Conservation (phyloP, 2,113 vertebrate genomes). For the Piprites chloris region DNA sequence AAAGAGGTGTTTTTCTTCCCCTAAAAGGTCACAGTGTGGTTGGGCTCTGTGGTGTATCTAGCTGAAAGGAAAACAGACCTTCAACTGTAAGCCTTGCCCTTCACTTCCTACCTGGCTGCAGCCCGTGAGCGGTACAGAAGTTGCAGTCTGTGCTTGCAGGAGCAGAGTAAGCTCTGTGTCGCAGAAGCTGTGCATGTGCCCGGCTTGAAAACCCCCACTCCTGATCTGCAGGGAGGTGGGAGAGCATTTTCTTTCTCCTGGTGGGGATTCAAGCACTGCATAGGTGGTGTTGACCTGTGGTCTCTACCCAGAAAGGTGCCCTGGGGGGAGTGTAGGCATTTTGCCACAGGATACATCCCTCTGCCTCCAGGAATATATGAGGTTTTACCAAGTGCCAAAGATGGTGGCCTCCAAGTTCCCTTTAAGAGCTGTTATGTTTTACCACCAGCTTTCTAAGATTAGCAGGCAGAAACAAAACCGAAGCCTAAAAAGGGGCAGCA, state of each 20-base stretch:
- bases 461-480: not conserved
- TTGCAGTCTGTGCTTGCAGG: conserved; percentile 63
- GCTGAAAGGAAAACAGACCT: conserved; percentile 58
- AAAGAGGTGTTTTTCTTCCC: conserved; percentile 65
- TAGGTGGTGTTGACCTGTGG: not conserved
- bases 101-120: conserved; percentile 36
- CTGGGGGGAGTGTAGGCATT: not conserved
- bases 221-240: conserved; percentile 53
- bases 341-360: not conserved
- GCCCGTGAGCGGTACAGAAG: conserved; percentile 13
- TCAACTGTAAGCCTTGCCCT: conserved; percentile 54
- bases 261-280: conserved; percentile 12
- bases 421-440: not conserved
- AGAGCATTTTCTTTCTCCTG: conserved; percentile 45
- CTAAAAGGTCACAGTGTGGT: conserved; percentile 66
- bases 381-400: not conserved
- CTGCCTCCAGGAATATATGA: not conserved
- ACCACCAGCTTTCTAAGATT: conserved; percentile 11
- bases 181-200: conserved; percentile 62
- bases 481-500: not conserved
- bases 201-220: conserved; percentile 58
- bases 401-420: not conserved
- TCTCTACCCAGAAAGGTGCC: not conserved
- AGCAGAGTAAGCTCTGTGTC: conserved; percentile 53
- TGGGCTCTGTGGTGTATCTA: conserved; percentile 61